phyloP scores from a whole-genome alignment of 2,797 vertebrate genomes.

The Urophycis tenuis region DNA sequence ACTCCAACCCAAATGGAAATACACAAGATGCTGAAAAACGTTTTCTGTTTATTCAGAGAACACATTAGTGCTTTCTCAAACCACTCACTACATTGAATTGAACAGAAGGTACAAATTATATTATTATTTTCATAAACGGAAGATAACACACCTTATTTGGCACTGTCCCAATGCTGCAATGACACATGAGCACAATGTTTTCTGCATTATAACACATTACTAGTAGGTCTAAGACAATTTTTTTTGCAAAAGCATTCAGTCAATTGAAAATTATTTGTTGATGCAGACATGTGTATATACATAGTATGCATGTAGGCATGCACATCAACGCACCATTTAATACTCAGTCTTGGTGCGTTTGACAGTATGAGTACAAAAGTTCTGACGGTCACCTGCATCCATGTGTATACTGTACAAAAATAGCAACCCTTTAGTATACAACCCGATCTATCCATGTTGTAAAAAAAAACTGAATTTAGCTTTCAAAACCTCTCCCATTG shows the following conservation, averaged over 20 bases:
- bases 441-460: slow-evolving; percentile 60
- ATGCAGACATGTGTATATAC: slow-evolving; percentile 68
- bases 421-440: slow-evolving; percentile 54
- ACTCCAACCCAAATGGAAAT: slow-evolving; percentile 51
- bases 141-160: slow-evolving; percentile 63
- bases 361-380: slow-evolving; percentile 73
- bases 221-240: slow-evolving; percentile 64
- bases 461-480: slow-evolving; percentile 63
- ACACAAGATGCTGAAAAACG: slow-evolving; percentile 51
- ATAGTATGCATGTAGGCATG: slow-evolving; percentile 60
- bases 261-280: slow-evolving; percentile 62
- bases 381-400: slow-evolving; percentile 64
- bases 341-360: slow-evolving; percentile 71
- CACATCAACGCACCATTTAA: slow-evolving; percentile 70
- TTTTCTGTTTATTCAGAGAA: slow-evolving; percentile 68
- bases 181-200: slow-evolving; percentile 64
- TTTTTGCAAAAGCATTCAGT: slow-evolving; percentile 69
- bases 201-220: slow-evolving; percentile 61
- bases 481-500: slow-evolving; percentile 42
- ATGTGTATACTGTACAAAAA: slow-evolving; percentile 74
- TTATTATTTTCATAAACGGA: slow-evolving; percentile 51
- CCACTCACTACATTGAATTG: slow-evolving; percentile 56
- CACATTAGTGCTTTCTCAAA: slow-evolving; percentile 68
- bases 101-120: slow-evolving; percentile 58
- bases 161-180: slow-evolving; percentile 59